A percentile compares a stretch with the other conserved stretches of the same genome.
Evolutionary conservation across 2,113 vertebrate genomes (phyloP).

Genomic region (Hydrolagus affinis): DNA sequence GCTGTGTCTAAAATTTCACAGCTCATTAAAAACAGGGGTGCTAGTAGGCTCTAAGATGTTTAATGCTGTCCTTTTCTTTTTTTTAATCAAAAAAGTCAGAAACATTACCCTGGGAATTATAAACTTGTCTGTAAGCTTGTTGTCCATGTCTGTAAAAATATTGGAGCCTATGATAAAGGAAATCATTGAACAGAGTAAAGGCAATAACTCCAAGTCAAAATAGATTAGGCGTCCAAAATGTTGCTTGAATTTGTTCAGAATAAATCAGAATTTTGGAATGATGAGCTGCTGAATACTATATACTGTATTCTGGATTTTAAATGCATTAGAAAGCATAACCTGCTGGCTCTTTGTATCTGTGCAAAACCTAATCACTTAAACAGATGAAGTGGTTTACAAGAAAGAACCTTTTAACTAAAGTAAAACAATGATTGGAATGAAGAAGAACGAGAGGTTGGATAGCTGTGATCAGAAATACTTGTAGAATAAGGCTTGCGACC

Average conservation of each 20-base stretch:
- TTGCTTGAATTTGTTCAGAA: not conserved
- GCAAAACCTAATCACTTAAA: not conserved
- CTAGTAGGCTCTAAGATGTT: not conserved
- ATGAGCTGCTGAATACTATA: not conserved
- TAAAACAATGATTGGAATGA: constrained; percentile 4
- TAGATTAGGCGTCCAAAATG: not conserved
- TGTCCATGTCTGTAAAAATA: not conserved
- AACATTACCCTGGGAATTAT: not conserved
- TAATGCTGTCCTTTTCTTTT: not conserved
- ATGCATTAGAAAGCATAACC: too few relatives aligned
- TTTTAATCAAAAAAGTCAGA: constrained; percentile 19
- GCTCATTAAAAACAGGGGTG: not conserved
- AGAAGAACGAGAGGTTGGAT: constrained; percentile 7
- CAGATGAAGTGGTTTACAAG: not conserved
- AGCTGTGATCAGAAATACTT: constrained; percentile 22
- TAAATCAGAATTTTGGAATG: not conserved
- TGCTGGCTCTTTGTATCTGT: too few relatives aligned
- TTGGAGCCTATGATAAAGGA: not conserved
- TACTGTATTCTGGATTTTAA: constrained; percentile 17
- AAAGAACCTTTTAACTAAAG: not conserved
- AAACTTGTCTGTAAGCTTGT: not conserved
- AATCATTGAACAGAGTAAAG: constrained; percentile 17
- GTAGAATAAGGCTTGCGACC: not conserved
- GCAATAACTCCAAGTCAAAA: not conserved
- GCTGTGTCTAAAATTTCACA: not conserved